phyloP scores from a whole-genome alignment of 1,140 invertebrate genomes.

The Nylanderia fulva region DNA sequence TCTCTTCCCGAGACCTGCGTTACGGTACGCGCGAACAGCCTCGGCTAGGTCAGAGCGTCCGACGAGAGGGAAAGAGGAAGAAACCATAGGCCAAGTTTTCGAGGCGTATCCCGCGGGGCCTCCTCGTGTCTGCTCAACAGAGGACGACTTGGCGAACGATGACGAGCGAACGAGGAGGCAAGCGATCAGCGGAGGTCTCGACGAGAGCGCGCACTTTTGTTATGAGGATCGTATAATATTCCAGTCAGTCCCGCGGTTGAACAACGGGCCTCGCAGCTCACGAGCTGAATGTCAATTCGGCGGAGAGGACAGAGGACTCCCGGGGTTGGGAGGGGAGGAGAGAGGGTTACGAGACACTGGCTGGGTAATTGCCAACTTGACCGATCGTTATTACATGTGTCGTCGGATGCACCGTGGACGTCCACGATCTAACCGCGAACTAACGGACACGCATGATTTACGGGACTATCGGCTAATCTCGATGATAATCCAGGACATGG shows the following conservation, averaged over 20 bases:
- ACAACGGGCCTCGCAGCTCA: slow-evolving; percentile 82
- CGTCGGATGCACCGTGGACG: slow-evolving; percentile 63
- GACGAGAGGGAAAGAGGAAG: background rate
- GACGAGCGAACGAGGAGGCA: background rate
- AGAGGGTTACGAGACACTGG: slow-evolving; percentile 72
- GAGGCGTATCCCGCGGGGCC: slow-evolving; percentile 33
- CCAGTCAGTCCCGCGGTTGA: slow-evolving; percentile 83
- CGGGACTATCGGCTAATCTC: slow-evolving; percentile 28
- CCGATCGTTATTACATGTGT: slow-evolving; percentile 81
- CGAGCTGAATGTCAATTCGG: slow-evolving; percentile 83
- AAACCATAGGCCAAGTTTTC: slow-evolving; percentile 66
- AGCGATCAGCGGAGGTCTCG: slow-evolving; percentile 59
- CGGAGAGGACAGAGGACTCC: slow-evolving; percentile 14
- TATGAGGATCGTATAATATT: slow-evolving; percentile 84
- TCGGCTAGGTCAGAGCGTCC: background rate
- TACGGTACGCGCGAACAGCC: slow-evolving; percentile 37
- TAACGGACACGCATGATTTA: slow-evolving; percentile 70
- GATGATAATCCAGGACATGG: slow-evolving; percentile 18
- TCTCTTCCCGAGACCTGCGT: slow-evolving; percentile 69
- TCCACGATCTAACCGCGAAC: slow-evolving; percentile 50
- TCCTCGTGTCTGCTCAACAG: slow-evolving; percentile 16
- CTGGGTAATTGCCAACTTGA: slow-evolving; percentile 85
- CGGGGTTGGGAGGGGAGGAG: too few species aligned
- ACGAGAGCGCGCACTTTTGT: slow-evolving; percentile 77
- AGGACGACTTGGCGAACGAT: slow-evolving; percentile 36